Base-by-base conservation (phyloP, 2,113 vertebrate species). In the Callorhinus ursinus region DNA sequence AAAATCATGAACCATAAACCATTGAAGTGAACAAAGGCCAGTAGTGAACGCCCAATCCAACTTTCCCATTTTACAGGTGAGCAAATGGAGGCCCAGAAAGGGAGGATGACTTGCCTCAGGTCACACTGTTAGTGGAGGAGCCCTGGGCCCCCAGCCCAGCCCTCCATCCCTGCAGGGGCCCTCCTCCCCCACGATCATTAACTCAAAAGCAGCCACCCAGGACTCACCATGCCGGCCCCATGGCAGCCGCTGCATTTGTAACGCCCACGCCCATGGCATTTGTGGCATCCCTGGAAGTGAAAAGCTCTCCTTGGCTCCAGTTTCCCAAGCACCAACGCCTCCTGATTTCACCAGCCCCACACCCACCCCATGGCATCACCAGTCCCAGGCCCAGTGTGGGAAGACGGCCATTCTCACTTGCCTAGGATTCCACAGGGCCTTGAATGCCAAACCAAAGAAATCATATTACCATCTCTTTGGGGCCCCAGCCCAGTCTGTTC, bases 151-250 rank as follows among this genome's bases (percentile, higher is more conserved):
- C 8, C 57, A 26, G 31, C 61, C 49, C 79, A 16, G n/a, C 88
- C 42, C 88, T 26, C n/a, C 1, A 6, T 15, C 51, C 53, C 74
- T 1, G 0, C 0, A 10, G 5, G 36, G 16, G 3, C 6, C 46
- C 36, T 84, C 31, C 11, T 2, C 42, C 8, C 39, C 5, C 18
- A 24, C 1, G 2, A 2, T 31, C 80, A 22, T 14, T 33, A 6
- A 7, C 72, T 28, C 46, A 18, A 63, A 33, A 3, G 1, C 2
- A 3, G n/a, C 33, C 55, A 11, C 12, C 1, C 0, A 33, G 19
- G 53, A 98, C 98, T 97, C 82, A 99, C 99, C 98, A 21, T 24
- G 5, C 98, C 98, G 39, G 98, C 88, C 5, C 99, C 98, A 0
- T 89, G 95, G 84, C 99, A 99, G 90, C 61, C 16, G 0, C 82